phyloP scores from a whole-genome alignment of 2,113 vertebrate species.

The Siphamia tubifer region DNA sequence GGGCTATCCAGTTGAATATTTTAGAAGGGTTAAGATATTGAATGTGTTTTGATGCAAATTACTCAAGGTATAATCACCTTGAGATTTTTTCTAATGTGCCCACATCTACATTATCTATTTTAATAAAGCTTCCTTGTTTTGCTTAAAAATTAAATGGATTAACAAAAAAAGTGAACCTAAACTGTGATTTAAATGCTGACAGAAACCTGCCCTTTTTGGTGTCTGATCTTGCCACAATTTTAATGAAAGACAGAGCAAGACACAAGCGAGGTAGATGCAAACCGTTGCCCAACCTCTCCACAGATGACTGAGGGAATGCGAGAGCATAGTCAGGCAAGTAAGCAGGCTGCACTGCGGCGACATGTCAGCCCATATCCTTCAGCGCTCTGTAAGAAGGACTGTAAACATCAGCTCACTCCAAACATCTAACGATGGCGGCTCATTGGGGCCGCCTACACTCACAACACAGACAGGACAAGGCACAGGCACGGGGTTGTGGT shows the following conservation, averaged over 20 bases:
- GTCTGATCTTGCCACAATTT: constrained; percentile 45
- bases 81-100: background rate
- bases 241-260: constrained; percentile 57
- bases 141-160: constrained; percentile 7
- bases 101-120: background rate
- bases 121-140: background rate
- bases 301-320: constrained; percentile 52
- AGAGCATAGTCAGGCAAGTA: constrained; percentile 24
- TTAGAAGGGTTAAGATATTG: too few species aligned
- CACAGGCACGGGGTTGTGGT: constrained; percentile 55
- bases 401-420: constrained; percentile 66
- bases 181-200: background rate
- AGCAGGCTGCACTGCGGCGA: constrained; percentile 52
- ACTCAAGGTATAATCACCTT: background rate
- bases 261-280: constrained; percentile 26
- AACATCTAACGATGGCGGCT: constrained; percentile 57
- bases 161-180: constrained; percentile 1
- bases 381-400: constrained; percentile 62
- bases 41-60: background rate
- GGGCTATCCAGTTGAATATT: too few species aligned
- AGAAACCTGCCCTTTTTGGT: background rate
- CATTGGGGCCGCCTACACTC: constrained; percentile 46
- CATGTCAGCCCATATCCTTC: constrained; percentile 66
- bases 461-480: constrained; percentile 60
- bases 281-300: constrained; percentile 24